Evolutionary conservation across 2,888 invertebrate genomes (phyloP), one percentile per base, ranked within the genome.

Genomic region (Lasius platythorax): DNA sequence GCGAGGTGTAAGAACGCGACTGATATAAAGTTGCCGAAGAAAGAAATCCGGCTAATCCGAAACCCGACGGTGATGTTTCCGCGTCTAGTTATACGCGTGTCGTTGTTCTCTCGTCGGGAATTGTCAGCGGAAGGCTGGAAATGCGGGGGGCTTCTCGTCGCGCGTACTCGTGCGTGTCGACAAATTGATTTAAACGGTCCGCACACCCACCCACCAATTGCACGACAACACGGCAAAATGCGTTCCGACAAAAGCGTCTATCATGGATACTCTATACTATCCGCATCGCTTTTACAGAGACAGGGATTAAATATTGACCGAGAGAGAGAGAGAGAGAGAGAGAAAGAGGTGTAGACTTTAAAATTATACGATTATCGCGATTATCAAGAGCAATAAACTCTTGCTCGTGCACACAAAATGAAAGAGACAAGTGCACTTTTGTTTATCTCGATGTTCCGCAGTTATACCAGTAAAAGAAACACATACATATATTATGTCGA

Each of bases 181-280:
- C 73, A 89, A 89, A 89, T 89, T 89, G 89, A 89, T 89, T 89
- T 89, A 89, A 89, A 90, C 88, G 90, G 70, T 85, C 87, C 88
- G 85, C 89, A 82, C 89, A 83, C 85, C 83, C 87, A 86, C 85
- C 86, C 83, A 89, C 61, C 68, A 63, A 87, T 83, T 86, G 84
- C 67, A 81, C 75, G 64, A 66, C 76, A 23, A 46, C 61, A 28
- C 28, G 46, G 56, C 56, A 68, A 68, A 68, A 23, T 43, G 68
- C 56, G 78, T 78, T 58, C 68, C 67, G 56, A 78, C 68, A 56
- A 50, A 23, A 40, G 30, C 68, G 3, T 40, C 76, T 76, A 76
- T 76, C 76, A 68, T 56, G 70, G 68, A 30, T 5, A 43, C 37
- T 61, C 43, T 74, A 30, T 5, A 43, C 37, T 61, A 61, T 74